phyloP scores from a whole-genome alignment of 2,113 vertebrate species.

The Sylvilagus bachmani region DNA sequence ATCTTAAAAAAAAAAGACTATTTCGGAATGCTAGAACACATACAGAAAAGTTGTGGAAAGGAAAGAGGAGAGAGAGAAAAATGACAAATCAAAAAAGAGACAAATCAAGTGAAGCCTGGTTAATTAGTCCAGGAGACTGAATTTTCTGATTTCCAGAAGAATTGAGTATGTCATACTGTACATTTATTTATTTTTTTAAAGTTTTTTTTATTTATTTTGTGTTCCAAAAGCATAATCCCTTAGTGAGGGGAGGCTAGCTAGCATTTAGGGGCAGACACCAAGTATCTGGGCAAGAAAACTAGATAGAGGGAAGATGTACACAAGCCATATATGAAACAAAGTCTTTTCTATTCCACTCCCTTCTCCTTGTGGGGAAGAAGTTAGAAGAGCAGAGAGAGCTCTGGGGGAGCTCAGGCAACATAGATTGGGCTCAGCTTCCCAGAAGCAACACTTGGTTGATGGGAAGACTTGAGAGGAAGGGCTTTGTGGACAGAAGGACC shows the following conservation, averaged over 20 bases:
- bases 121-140: background rate
- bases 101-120: background rate
- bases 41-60: conserved; percentile 6
- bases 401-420: conserved; percentile 5
- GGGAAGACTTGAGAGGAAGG: conserved; percentile 46
- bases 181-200: background rate
- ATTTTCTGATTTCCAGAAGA: conserved; percentile 36
- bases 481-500: background rate
- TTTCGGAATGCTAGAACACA: conserved; percentile 27
- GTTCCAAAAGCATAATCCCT: background rate
- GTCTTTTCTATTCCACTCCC: background rate
- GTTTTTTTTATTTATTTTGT: background rate
- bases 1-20: background rate
- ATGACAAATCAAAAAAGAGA: background rate
- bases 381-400: conserved; percentile 22
- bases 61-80: background rate
- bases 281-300: conserved; percentile 27
- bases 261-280: background rate
- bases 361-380: background rate
- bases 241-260: background rate
- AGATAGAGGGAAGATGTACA: conserved; percentile 37
- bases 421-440: background rate
- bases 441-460: conserved; percentile 20
- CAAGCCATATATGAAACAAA: background rate
- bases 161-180: background rate